Base-by-base conservation (phyloP, 2,113 vertebrate genomes). In the Callipepla californica region DNA sequence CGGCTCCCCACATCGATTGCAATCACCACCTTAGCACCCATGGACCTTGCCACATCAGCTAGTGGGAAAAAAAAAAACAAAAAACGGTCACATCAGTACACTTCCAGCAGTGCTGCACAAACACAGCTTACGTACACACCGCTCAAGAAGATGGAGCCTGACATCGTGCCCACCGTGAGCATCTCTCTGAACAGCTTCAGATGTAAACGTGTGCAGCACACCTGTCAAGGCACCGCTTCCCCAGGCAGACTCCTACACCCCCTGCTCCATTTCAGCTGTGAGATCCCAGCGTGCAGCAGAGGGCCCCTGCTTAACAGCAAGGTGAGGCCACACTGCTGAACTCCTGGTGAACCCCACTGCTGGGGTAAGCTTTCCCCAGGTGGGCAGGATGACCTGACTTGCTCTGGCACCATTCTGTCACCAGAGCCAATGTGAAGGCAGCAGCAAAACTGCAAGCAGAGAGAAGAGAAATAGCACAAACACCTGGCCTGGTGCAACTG, bases 21-120 rank as follows among this genome's bases (percentile, higher is more conserved):
- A 0, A 99, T 98, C 90, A 99, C 99, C 81, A 99, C 98, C 91
- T 99, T 99, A 4, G 99, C 99, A 0, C 99, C 99, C 98, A 98
- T 98, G 22, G 98, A 99, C 82, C 98, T 98, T 30, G 98, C 98
- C 20, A 99, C 98, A 3, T 99, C 99, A 26, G 98, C 99, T 99
- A 74, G 40, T 22, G 66, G 77, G 69, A 73, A 36, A 80, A 15
- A 11, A 51, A n/a, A 40, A 10, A 40, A 36, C 36, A 51, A n/a
- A 40, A 10, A 40, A 36, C 36, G 26, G 15, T 30, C 2, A 0
- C 13, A 13, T 93, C 81, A 87, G 80, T 14, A 17, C 32, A 9
- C 47, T n/a, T 17, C 45, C 25, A 32, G 26, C 38, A 16, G 13
- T 7, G 62, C 34, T 51, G 36, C 42, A 63, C 68, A 21, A 11